phyloP scores from a whole-genome alignment of 2,888 invertebrate genomes.

The Thereva nobilitata region DNA sequence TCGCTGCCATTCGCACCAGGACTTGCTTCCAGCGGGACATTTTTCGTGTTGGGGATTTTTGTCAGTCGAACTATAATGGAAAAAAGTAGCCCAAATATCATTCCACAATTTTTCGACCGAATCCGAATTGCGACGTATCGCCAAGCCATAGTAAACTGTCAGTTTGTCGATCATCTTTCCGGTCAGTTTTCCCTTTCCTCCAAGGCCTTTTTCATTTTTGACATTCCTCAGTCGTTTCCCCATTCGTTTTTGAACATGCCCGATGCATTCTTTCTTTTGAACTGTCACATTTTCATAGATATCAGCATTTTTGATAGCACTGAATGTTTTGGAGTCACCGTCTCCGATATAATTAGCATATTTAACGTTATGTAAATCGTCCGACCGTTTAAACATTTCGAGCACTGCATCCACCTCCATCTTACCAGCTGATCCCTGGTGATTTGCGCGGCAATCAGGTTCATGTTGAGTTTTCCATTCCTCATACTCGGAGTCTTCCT shows the following conservation, averaged over 20 bases:
- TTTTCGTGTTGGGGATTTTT: no score
- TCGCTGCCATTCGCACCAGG: no score
- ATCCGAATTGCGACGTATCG: no score
- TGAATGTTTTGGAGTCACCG: not conserved
- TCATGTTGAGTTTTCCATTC: not conserved
- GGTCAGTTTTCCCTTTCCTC: no score
- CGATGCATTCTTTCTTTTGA: conserved; percentile 25
- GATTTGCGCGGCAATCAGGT: not conserved
- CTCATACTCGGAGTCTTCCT: not conserved
- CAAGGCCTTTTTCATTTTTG: no score
- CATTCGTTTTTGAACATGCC: conserved; percentile 21
- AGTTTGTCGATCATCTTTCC: conserved; percentile 28
- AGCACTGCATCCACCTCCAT: not conserved
- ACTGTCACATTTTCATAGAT: conserved; percentile 27
- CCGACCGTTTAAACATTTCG: not conserved
- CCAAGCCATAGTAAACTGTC: no score
- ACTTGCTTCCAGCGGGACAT: no score
- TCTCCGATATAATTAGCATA: not conserved
- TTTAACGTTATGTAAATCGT: not conserved
- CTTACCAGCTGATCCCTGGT: not conserved
- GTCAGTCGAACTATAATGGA: no score
- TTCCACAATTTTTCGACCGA: no score
- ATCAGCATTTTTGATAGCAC: conserved; percentile 29
- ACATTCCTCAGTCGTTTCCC: conserved; percentile 8
- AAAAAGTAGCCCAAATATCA: no score